phyloP scores from a whole-genome alignment of 1,140 invertebrate genomes.

The Eumaeus atala region DNA sequence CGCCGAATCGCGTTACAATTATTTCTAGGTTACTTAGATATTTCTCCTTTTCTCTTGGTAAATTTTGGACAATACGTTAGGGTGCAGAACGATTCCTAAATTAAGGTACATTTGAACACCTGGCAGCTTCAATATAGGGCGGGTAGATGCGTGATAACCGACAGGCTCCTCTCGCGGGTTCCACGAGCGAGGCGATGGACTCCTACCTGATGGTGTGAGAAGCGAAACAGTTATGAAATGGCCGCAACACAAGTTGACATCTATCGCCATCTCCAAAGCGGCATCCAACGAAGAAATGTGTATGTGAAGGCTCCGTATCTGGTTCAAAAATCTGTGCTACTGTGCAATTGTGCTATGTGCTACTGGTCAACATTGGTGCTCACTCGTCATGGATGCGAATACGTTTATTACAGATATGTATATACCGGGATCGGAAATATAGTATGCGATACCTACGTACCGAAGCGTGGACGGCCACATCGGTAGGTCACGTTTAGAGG shows the following conservation, averaged over 20 bases:
- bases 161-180: too few species aligned
- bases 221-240: too few species aligned
- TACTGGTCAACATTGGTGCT: conserved; percentile 3
- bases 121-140: too few species aligned
- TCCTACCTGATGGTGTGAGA: too few species aligned
- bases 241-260: neutral
- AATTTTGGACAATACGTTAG: too few species aligned
- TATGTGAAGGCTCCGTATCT: neutral
- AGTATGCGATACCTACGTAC: conserved; percentile 24
- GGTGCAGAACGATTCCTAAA: too few species aligned
- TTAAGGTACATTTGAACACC: too few species aligned
- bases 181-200: too few species aligned
- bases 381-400: neutral
- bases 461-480: conserved; percentile 8
- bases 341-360: neutral
- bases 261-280: neutral
- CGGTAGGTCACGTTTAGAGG: conserved; percentile 45
- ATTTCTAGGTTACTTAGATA: too few species aligned
- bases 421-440: conserved; percentile 20
- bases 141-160: too few species aligned
- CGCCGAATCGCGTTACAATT: too few species aligned
- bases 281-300: neutral
- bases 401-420: conserved; percentile 10
- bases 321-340: neutral
- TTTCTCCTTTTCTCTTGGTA: too few species aligned